Base-by-base conservation (phyloP, 2,888 invertebrate genomes). In the Cerastis rubricosa region DNA sequence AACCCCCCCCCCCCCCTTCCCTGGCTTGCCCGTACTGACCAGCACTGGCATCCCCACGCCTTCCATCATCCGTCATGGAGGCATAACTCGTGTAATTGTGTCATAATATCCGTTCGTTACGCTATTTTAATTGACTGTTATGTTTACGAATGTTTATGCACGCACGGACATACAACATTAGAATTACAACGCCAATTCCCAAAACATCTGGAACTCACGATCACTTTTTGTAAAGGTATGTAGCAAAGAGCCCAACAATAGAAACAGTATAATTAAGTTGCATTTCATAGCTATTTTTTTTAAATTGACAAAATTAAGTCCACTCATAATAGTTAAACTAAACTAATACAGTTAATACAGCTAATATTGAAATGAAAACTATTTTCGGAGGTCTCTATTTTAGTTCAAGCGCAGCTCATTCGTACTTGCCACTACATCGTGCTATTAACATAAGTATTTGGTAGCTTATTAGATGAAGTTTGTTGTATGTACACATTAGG, bases 401-500 rank as follows among this genome's bases (percentile, higher is more conserved):
- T 83, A 85, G 88, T 75, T 84, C 85, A 88, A 86, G 83, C 83
- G 74, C 80, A 82, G 76, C 78, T 79, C 64, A 80, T 78, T 78
- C 70, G 73, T 81, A 83, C 79, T 78, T 76, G 77, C 64, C 54
- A 78, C 59, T 80, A 54, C 61, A 81, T 71, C 66, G 74, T 68
- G 69, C 22, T 70, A 87, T 88, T 87, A 89, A 35, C 84, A 86
- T 82, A 72, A 43, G 59, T 68, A 77, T 86, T 88, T 85, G 85
- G 85, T 69, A 70, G 40, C 22, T 77, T 74, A 83, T 80, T 82
- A 78, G 82, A 78, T 78, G 73, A 68, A 84, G 64, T 77, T 65
- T 78, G 61, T 76, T 75, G 45, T 57, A 72, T 65, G 78, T 79
- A 71, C 80, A 74, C 72, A 78, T 85, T 66, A 54, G 57, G 78